Base-by-base conservation (phyloP, 2,888 invertebrate species). In the Caenorhabditis sp. region DNA sequence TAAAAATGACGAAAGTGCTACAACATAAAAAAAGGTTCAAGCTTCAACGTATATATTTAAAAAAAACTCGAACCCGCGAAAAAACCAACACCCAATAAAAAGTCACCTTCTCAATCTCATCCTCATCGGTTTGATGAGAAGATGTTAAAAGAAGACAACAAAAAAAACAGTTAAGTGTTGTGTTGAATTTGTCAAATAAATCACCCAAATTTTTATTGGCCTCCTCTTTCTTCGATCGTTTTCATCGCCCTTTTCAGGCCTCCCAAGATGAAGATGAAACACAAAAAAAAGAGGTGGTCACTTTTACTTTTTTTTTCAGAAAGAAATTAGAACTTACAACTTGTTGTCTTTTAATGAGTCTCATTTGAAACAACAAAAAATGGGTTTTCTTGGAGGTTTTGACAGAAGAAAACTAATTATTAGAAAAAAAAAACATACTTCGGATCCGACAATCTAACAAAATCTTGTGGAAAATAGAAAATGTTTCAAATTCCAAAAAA, bases 91-190 rank as follows among this genome's bases (percentile, higher is more conserved):
- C 36, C 36, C 36, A 36, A 36, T 36, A 36, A 36, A 36, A 36
- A 8, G 10, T n/a, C n/a, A n/a, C n/a, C n/a, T n/a, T n/a, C n/a
- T n/a, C n/a, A n/a, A n/a, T n/a, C n/a, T n/a, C n/a, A n/a, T n/a
- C n/a, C n/a, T n/a, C n/a, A n/a, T n/a, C 5, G 31, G 31, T 31
- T 4, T 31, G 31, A 31, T 31, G 31, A 31, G 31, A 43, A 43
- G 14, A 10, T 43, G 17, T 17, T 43, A 10, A 43, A 43, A 43
- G 43, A 43, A 43, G 43, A 43, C 43, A 14, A 17, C 43, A 43
- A 43, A 43, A 43, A 43, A 43, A 43, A 43, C 43, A 43, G 43
- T 43, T 43, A 43, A 43, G 43, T 43, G 43, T 43, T 43, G 43
- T 43, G 43, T 43, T 2, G 43, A 43, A 43, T 43, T 43, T 43